Conservation (phyloP, 1,140 invertebrate species). For the Anastrepha obliqua region DNA sequence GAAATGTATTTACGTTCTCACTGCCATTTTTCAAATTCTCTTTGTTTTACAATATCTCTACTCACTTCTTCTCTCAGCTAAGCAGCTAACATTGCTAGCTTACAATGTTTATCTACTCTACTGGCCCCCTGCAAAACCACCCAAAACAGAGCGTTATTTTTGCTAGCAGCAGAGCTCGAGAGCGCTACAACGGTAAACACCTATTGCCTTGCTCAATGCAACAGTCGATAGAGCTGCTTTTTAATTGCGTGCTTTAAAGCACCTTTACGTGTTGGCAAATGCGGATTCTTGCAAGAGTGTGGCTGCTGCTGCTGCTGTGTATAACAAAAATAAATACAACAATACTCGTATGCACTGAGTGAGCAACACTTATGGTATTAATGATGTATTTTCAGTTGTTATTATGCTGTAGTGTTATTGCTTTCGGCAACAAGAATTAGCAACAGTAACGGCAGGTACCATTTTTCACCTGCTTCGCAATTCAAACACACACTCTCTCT, state of each 20-base stretch:
- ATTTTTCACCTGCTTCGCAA: slow-evolving; percentile 27
- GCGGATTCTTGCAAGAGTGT: neutral
- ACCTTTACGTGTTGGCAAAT: neutral
- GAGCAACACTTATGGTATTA: too few species aligned
- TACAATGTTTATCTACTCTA: neutral
- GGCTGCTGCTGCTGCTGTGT: neutral
- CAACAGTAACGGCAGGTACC: slow-evolving; percentile 31
- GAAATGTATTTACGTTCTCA: neutral
- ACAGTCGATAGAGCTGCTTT: too few species aligned
- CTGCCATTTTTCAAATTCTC: neutral
- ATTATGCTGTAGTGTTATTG: neutral
- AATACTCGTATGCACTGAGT: neutral
- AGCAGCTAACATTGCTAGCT: neutral
- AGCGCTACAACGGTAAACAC: neutral
- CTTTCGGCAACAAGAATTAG: slow-evolving; percentile 34
- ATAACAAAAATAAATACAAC: neutral
- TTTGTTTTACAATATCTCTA: neutral
- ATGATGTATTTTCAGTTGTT: neutral
- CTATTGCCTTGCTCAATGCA: too few species aligned
- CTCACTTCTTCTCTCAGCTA: neutral
- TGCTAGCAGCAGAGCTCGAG: neutral
- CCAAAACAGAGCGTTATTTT: neutral
- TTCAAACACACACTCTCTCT: neutral
- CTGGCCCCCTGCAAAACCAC: neutral
- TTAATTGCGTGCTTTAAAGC: neutral